Base-by-base conservation (phyloP, 2,888 invertebrate species). In the Drosophila planitibia region DNA sequence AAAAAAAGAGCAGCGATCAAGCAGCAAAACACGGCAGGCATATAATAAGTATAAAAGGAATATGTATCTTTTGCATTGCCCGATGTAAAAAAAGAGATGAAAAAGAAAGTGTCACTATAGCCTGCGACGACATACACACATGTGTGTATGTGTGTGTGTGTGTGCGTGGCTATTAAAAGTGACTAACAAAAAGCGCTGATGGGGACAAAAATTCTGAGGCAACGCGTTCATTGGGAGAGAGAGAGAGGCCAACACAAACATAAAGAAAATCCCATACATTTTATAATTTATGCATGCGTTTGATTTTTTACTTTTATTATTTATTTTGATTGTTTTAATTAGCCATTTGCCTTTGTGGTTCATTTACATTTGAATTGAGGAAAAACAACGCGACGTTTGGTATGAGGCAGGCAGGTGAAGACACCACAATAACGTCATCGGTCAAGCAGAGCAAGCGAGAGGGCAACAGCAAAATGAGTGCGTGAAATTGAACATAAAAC, bases 31-130 rank as follows among this genome's bases (percentile, higher is more conserved):
- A 71, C 71, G 62, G 55, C 69, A 76, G 69, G 67, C 47, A 73
- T 51, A 22, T 32, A 44, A 58, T 44, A 44, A 62, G 66, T 75
- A 79, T 75, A 58, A 76, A 74, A 74, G 73, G 85, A 70, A 86
- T 80, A 89, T 80, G 64, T 87, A 82, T 78, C 84, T 82, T 83
- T 82, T 81, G 68, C 82, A 84, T 76, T 75, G 52, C 52, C 63
- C 53, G 69, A 70, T 69, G 70, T 77, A 74, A 85, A 74, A 60
- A 16, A n/a, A 80, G 71, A 89, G 79, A 82, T 87, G 85, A 87
- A 87, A 85, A 90, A 85, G 90, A 85, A 90, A 90, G 89, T 90
- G 83, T 78, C 75, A 70, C 74, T 64, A 66, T 61, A 74, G 83
- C 74, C 74, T 83, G 71, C 76, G 64, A 67, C 71, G 66, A 67